These are phyloP conservation scores for Sternotherus odoratus DNA, from an alignment of 2,797 vertebrate species.

Conservation along the genomic window DNA sequence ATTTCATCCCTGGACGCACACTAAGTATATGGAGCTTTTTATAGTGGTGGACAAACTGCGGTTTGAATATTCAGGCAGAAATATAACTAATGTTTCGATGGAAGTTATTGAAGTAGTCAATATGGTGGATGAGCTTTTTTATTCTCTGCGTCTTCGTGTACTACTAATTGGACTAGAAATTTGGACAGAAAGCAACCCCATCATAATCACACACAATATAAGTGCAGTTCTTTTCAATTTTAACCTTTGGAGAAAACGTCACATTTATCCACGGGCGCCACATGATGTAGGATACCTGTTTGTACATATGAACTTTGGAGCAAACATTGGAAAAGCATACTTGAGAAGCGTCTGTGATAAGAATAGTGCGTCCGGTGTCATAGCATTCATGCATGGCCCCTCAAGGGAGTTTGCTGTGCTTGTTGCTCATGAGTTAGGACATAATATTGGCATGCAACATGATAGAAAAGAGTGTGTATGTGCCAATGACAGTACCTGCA, in stretches of 20 bases:
- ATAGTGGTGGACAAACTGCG: constrained; percentile 42
- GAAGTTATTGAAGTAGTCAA: constrained; percentile 21
- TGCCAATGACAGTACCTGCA: not conserved
- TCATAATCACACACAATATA: constrained; percentile 1
- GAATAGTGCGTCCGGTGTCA: not conserved
- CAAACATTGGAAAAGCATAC: not conserved
- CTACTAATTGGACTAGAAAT: constrained; percentile 59
- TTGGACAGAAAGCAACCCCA: constrained; percentile 57
- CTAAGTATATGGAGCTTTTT: constrained; percentile 30
- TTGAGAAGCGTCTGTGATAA: not conserved
- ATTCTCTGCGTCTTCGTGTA: constrained; percentile 20
- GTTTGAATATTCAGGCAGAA: constrained; percentile 11
- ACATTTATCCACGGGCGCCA: not conserved
- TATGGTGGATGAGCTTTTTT: constrained; percentile 62
- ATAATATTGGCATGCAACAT: constrained; percentile 54
- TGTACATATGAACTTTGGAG: not conserved
- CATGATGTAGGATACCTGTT: constrained; percentile 52
- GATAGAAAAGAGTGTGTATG: not conserved
- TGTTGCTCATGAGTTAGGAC: constrained; percentile 48
- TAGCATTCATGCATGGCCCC: not conserved
- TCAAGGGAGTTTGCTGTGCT: not conserved
- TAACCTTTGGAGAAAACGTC: not conserved
- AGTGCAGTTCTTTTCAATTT: not conserved
- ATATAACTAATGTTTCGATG: not conserved
- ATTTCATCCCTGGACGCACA: not conserved